Evolutionary conservation across 2,888 invertebrate species (phyloP).

Genomic region (Andrena fulva): DNA sequence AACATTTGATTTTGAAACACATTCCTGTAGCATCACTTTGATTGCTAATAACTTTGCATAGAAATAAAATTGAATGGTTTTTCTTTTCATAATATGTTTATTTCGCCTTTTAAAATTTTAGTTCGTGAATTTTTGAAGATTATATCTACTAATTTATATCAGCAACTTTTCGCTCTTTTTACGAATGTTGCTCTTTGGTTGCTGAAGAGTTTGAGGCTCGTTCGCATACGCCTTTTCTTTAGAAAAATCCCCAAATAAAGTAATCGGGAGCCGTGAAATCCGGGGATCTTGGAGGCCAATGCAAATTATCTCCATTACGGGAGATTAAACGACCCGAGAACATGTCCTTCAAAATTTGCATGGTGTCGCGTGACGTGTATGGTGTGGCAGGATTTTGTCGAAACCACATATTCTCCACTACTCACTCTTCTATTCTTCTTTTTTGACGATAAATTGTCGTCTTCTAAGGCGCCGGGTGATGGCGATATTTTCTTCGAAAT

Average conservation of each 20-base stretch:
- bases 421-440: background rate
- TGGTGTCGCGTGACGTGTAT: background rate
- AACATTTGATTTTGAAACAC: too few species aligned
- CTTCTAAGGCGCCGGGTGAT: too few species aligned
- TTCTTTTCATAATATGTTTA: too few species aligned
- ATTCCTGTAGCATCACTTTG: too few species aligned
- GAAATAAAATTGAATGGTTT: too few species aligned
- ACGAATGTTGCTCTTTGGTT: background rate
- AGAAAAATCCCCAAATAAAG: background rate
- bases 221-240: background rate
- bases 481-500: too few species aligned
- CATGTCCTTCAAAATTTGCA: background rate
- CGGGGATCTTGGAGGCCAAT: background rate
- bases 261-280: background rate
- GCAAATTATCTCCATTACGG: background rate
- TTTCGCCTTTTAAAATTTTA: too few species aligned
- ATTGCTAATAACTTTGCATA: too few species aligned
- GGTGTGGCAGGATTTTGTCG: background rate
- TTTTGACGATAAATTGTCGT: too few species aligned
- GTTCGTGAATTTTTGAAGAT: too few species aligned
- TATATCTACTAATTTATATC: too few species aligned
- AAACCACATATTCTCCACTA: background rate
- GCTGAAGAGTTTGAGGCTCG: background rate
- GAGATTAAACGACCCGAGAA: background rate
- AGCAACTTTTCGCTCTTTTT: too few species aligned